Evolutionary conservation across 1,140 invertebrate genomes (phyloP).

Genomic region (Drosophila equinoxialis): DNA sequence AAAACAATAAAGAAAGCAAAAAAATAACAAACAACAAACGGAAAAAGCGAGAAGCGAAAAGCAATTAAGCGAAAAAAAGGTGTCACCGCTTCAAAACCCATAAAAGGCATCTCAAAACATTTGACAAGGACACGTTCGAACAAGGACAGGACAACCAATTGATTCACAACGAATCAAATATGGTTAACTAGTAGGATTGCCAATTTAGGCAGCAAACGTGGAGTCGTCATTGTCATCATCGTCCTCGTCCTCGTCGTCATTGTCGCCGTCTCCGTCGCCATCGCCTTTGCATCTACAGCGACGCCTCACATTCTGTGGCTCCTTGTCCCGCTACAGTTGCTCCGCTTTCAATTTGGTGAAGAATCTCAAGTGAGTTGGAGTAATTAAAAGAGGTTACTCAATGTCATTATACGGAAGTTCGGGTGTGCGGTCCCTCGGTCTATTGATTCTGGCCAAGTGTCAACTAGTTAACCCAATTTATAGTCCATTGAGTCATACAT

Average conservation of each 20-base stretch:
- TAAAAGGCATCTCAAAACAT: conserved; percentile 49
- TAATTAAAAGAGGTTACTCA: conserved; percentile 44
- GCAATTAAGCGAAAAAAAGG: conserved; percentile 57
- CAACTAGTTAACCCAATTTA: conserved; percentile 23
- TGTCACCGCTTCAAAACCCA: conserved; percentile 47
- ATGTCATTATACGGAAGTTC: conserved; percentile 45
- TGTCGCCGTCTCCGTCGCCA: conserved; percentile 31
- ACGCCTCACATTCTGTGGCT: conserved; percentile 72
- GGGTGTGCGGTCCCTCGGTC: not conserved
- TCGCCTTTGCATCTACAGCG: conserved; percentile 68
- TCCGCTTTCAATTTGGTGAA: conserved; percentile 75
- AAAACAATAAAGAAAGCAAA: not conserved
- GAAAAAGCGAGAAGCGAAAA: conserved; percentile 48
- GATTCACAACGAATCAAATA: conserved; percentile 44
- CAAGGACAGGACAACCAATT: conserved; percentile 58
- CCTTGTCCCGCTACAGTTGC: conserved; percentile 73
- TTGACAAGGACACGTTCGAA: conserved; percentile 46
- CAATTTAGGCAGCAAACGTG: conserved; percentile 71
- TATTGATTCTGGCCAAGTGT: conserved; percentile 39
- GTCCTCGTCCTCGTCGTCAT: conserved; percentile 46
- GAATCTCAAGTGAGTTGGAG: conserved; percentile 77
- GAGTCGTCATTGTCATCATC: conserved; percentile 64
- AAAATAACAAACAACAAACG: conserved; percentile 24
- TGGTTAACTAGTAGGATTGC: conserved; percentile 57
- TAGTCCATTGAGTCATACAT: conserved; percentile 10